These are phyloP conservation scores for Etheostoma cragini DNA, from an alignment of 2,113 vertebrate species.

Conservation along the genomic window DNA sequence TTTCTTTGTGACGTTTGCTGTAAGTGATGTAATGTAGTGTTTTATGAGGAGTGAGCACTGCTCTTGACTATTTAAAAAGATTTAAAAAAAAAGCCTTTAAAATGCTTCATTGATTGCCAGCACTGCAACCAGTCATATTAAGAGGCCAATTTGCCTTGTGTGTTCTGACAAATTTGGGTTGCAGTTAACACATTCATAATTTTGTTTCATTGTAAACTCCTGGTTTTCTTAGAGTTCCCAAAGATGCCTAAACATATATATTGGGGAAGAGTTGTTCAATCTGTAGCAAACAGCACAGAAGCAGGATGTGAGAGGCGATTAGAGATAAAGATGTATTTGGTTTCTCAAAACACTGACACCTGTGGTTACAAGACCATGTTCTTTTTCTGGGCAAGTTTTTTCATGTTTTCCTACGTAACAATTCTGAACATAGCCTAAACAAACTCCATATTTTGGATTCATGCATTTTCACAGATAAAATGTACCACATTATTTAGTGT, in stretches of 20 bases:
- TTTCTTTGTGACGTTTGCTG: too few relatives aligned
- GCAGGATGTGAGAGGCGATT: slow-evolving; percentile 18
- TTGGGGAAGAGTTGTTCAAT: neutral
- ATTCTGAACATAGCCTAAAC: slow-evolving; percentile 1
- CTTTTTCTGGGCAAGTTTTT: neutral
- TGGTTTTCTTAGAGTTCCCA: neutral
- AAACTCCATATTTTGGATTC: slow-evolving; percentile 1
- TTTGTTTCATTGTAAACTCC: too few relatives aligned
- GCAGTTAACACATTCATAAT: too few relatives aligned
- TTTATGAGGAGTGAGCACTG: too few relatives aligned
- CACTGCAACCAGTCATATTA: too few relatives aligned
- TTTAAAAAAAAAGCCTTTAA: too few relatives aligned
- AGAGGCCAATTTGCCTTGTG: too few relatives aligned
- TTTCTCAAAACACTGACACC: slow-evolving; percentile 17
- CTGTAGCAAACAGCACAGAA: slow-evolving; percentile 24
- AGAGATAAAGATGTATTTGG: neutral
- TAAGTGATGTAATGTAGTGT: too few relatives aligned
- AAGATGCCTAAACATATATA: neutral
- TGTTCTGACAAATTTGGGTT: too few relatives aligned
- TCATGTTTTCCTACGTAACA: neutral
- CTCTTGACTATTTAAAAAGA: too few relatives aligned
- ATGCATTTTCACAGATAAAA: neutral
- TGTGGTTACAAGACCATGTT: slow-evolving; percentile 4
- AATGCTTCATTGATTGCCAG: too few relatives aligned
- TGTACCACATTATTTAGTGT: neutral